Percentiles rank a stretch among this genome's conserved stretches.
These are phyloP conservation scores for Tipula helvola DNA, from an alignment of 2,888 invertebrate genomes.

Conservation along the genomic window DNA sequence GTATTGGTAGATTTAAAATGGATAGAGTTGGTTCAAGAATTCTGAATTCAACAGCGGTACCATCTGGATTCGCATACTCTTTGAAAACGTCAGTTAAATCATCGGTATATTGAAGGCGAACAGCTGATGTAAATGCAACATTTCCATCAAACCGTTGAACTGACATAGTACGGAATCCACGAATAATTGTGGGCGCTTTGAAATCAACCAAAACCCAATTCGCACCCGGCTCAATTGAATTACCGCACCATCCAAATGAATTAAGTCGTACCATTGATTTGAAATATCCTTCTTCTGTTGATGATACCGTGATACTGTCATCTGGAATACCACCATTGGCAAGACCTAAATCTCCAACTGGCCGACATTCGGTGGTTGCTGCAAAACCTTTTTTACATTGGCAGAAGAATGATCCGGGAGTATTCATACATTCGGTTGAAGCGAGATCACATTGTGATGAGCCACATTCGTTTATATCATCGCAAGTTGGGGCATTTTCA, in stretches of 20 bases:
- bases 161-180: constrained; percentile 85
- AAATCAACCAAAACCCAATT: constrained; percentile 84
- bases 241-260: constrained; percentile 83
- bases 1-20: constrained; percentile 76
- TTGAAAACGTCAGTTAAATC: constrained; percentile 79
- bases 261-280: constrained; percentile 78
- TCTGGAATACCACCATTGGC: constrained; percentile 79
- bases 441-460: constrained; percentile 81
- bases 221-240: constrained; percentile 68
- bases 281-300: constrained; percentile 67
- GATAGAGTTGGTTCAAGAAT: constrained; percentile 84
- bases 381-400: constrained; percentile 74
- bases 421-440: constrained; percentile 83
- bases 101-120: constrained; percentile 74
- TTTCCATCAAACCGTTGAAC: constrained; percentile 71
- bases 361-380: constrained; percentile 77
- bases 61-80: constrained; percentile 86
- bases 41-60: constrained; percentile 84
- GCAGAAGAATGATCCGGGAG: constrained; percentile 78
- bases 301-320: constrained; percentile 74
- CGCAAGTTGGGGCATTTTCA: constrained; percentile 73
- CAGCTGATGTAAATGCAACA: constrained; percentile 79
- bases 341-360: constrained; percentile 74
- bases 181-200: constrained; percentile 74
- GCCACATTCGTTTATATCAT: constrained; percentile 81